phyloP scores from a whole-genome alignment of 2,888 invertebrate genomes.

The Aporophyla nigra region DNA sequence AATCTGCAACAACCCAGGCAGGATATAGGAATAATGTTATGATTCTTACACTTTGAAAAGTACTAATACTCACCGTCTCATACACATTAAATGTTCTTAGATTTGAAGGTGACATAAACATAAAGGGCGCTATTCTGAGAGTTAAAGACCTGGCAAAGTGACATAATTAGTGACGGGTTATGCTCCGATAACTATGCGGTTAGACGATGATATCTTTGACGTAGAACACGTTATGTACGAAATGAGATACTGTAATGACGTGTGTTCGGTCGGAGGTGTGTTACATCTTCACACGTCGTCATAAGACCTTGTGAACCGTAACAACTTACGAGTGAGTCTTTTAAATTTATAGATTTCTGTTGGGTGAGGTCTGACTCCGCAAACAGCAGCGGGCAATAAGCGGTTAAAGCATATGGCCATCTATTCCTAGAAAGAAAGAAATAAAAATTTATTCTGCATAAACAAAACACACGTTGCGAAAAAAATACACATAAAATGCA shows the following conservation, averaged over 20 bases:
- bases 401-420: no score
- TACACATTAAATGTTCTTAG: not conserved
- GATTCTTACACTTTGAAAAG: no score
- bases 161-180: conserved; percentile 6
- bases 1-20: no score
- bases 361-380: no score
- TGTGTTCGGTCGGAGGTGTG: conserved; percentile 23
- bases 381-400: not conserved
- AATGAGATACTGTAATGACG: conserved; percentile 47
- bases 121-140: not conserved
- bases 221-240: conserved; percentile 6
- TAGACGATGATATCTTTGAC: conserved; percentile 40
- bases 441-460: no score
- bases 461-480: no score
- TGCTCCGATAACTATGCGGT: conserved; percentile 34
- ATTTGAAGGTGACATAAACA: not conserved
- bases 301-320: not conserved
- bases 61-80: not conserved
- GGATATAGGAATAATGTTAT: no score
- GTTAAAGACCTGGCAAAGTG: not conserved
- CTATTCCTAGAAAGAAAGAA: no score
- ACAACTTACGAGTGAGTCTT: not conserved
- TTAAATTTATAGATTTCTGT: no score
- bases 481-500: no score
- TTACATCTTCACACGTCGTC: conserved; percentile 21